Percentiles rank a stretch among this genome's conserved stretches.
Conservation (phyloP, 2,888 invertebrate genomes). For the Metellina segmentata region DNA sequence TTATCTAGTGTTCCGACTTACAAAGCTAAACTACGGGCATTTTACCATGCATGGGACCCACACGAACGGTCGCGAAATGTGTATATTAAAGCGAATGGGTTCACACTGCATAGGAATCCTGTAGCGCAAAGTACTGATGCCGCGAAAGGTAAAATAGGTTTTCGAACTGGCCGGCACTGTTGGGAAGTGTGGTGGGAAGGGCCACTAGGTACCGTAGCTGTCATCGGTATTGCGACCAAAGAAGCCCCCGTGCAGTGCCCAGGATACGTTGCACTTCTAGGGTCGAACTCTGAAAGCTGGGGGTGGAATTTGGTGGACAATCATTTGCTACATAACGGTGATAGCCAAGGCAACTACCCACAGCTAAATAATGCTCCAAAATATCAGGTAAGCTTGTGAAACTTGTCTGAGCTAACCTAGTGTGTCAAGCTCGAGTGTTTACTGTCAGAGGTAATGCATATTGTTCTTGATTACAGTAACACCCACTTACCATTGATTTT, state of each 20-base stretch:
- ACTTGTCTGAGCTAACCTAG: too few species aligned
- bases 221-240: slow-evolving; percentile 96
- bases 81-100: slow-evolving; percentile 97
- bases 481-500: too few species aligned
- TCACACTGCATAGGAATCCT: slow-evolving; percentile 98
- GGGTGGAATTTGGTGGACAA: slow-evolving; percentile 99
- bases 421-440: too few species aligned
- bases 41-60: slow-evolving; percentile 97
- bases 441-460: too few species aligned
- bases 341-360: slow-evolving; percentile 96
- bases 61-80: slow-evolving; percentile 98
- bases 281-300: slow-evolving; percentile 98
- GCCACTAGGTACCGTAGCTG: slow-evolving; percentile 98
- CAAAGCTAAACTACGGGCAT: slow-evolving; percentile 96
- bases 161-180: slow-evolving; percentile 94
- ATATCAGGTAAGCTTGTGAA: slow-evolving; percentile 88
- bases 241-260: slow-evolving; percentile 96
- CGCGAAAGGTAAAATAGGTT: slow-evolving; percentile 90
- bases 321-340: slow-evolving; percentile 96
- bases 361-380: slow-evolving; percentile 96
- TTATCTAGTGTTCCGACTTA: slow-evolving; percentile 92
- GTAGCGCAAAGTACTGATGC: slow-evolving; percentile 99
- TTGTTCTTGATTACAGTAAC: too few species aligned
- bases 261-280: slow-evolving; percentile 96
- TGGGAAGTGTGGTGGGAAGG: slow-evolving; percentile 99